A percentile compares a stretch with the other conserved stretches of the same genome.
Evolutionary conservation across 1,140 invertebrate genomes (phyloP).

Genomic region (Diabrotica virgifera): DNA sequence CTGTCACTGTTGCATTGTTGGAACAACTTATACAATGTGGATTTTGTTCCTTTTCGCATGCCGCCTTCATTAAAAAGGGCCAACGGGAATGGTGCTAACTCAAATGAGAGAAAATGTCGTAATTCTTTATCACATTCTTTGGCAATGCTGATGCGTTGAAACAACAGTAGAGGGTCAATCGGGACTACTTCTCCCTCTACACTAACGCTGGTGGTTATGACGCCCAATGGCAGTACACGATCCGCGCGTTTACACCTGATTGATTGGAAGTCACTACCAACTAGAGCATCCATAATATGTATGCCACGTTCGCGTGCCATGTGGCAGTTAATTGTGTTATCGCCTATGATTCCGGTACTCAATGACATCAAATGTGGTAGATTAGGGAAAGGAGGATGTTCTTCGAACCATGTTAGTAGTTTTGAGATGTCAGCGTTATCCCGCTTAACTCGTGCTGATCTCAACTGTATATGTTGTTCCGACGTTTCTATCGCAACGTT

Average conservation of each 20-base stretch:
- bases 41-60: neutral
- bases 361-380: neutral
- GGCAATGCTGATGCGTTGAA: neutral
- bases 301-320: no score
- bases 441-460: neutral
- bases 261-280: no score
- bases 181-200: neutral
- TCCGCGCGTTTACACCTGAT: no score
- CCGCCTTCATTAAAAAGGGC: slow-evolving; percentile 4
- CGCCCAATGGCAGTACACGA: no score
- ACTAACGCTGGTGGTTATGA: no score
- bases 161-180: neutral
- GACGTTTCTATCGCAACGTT: slow-evolving; percentile 2
- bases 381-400: neutral
- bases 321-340: neutral
- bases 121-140: neutral
- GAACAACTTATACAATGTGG: slow-evolving; percentile 4
- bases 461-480: neutral
- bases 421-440: neutral
- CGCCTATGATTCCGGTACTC: neutral
- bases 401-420: neutral
- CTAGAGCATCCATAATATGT: no score
- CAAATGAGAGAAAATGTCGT: neutral
- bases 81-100: neutral
- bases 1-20: neutral